Base-by-base conservation (phyloP, 2,113 vertebrate genomes). In the Bujurquina vittata region DNA sequence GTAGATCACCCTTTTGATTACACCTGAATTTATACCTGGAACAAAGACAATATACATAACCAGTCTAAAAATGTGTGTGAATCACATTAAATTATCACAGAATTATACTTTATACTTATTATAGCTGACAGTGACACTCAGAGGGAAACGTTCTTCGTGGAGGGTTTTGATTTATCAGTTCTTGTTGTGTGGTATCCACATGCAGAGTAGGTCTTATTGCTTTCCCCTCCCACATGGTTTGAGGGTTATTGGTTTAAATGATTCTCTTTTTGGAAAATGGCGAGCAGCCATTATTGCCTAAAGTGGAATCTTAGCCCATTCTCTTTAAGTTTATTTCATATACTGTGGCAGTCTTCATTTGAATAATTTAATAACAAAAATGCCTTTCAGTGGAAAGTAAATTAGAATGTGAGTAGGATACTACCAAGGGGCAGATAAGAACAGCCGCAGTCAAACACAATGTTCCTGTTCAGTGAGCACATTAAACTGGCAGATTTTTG, bases 401-500 rank as follows among this genome's bases (percentile, higher is more conserved):
- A 94, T 94, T 89, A 94, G 85, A 88, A 89, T 84, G 59, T 85
- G 87, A 90, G 91, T 87, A 81, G 80, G 84, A 88, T 83, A 90
- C 81, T 82, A 92, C 93, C 91, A 88, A 92, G 90, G 89, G 92
- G 85, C 81, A 93, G 94, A 94, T 90, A 93, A 94, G 93, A 95
- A 91, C 93, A 93, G 89, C 89, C 85, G 29, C 91, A 94, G 91
- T 94, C 92, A 93, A 94, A 94, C 93, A 89, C 88, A 93, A 93
- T 94, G 93, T 95, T 95, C 93, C 91, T 92, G 93, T 88, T 95
- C 93, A 94, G 84, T 94, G 93, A 92, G 89, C 94, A 88, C 85
- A 93, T 95, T 94, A 91, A 94, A 92, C 43, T 83, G 88, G 88
- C 91, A 94, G 88, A 93, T 93, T 92, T 92, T 89, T 85, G 86